phyloP scores from a whole-genome alignment of 2,113 vertebrate species.

The Merops nubicus region DNA sequence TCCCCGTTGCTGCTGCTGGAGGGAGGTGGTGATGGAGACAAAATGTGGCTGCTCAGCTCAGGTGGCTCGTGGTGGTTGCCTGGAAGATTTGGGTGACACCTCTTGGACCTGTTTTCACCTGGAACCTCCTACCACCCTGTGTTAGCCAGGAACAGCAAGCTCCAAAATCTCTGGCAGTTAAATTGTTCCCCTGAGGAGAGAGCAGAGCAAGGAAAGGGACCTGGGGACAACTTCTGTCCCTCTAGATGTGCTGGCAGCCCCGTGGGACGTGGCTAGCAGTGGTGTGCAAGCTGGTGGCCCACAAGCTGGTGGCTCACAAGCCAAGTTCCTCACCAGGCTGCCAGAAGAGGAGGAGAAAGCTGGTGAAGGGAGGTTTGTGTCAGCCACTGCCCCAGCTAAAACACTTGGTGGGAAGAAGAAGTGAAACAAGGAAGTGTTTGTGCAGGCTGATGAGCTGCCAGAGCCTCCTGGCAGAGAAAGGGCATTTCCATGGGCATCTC shows the following conservation, averaged over 20 bases:
- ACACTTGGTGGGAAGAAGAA: neutral
- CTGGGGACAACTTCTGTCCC: neutral
- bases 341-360: neutral
- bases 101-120: neutral
- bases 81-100: neutral
- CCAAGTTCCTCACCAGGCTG: neutral
- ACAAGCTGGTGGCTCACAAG: neutral
- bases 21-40: neutral
- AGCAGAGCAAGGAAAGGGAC: neutral
- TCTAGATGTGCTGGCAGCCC: no score
- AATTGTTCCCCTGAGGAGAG: neutral
- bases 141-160: neutral
- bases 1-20: neutral
- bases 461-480: rapidly evolving
- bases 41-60: rapidly evolving
- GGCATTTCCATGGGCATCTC: neutral
- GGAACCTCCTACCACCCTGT: neutral
- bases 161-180: neutral
- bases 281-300: no score
- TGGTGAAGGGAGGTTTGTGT: neutral
- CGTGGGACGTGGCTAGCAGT: rapidly evolving
- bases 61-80: no score
- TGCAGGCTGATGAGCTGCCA: neutral
- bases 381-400: neutral
- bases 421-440: no score